Base-by-base conservation (phyloP, 1,140 invertebrate species). In the Achroia grisella region DNA sequence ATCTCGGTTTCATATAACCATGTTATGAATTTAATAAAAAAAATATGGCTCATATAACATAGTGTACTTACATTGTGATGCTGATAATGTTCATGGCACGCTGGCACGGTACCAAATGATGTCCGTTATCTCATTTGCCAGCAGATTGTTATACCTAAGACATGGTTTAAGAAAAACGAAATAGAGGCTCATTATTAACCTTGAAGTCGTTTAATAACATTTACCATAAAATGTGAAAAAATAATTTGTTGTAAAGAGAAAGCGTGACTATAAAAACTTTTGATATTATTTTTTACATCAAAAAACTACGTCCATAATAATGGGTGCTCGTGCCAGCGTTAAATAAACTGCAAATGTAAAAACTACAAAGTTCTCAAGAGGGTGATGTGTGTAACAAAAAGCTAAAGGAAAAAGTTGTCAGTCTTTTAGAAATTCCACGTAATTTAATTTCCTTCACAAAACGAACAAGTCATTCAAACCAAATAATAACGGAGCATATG, bases 401-500 rank as follows among this genome's bases (percentile, higher is more conserved):
- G 34, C 44, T 56, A 44, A 61, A 48, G 37, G 30, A 62, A 59
- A 64, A 66, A 66, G 44, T 52, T 53, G 49, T 54, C 48, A 55
- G 52, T 53, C 56, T 52, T 45, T 56, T 61, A 46, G 51, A 56
- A 49, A 51, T 44, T 52, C 48, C 54, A 52, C 60, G 64, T 62
- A 60, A 74, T 69, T 64, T 63, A 69, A 74, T 71, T 69, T 71
- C 47, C 60, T 54, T 61, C 52, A 54, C 57, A 55, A 64, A 58
- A 67, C 44, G 48, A 55, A 67, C 45, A 42, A 51, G 53, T 45
- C 44, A 63, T 70, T 66, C 64, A 69, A 39, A 33, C 28, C 43
- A 49, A 52, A 63, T 66, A 68, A 73, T 71, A 43, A 56, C 42
- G 32, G 14, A 40, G 61, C 74, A 78, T 76, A 70, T 78, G 74